Conservation (phyloP, 1,140 invertebrate genomes). For the Scaptomyza hsui region DNA sequence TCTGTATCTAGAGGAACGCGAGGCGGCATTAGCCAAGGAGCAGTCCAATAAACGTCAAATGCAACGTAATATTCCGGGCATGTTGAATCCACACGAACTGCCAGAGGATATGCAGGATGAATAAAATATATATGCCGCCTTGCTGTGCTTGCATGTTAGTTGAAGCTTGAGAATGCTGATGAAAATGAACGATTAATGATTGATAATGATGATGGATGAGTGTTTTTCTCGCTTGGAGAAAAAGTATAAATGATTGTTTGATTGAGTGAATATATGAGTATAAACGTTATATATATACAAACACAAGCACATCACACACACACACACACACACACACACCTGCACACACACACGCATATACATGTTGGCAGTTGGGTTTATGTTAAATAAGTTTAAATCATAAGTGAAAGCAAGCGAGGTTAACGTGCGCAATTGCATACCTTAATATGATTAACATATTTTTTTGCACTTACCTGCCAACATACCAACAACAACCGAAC, state of each 20-base stretch:
- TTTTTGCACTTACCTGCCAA: slow-evolving; percentile 61
- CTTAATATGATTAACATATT: slow-evolving; percentile 80
- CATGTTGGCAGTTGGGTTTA: slow-evolving; percentile 52
- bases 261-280: slow-evolving; percentile 81
- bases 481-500: slow-evolving; percentile 27
- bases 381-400: slow-evolving; percentile 57
- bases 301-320: slow-evolving; percentile 53
- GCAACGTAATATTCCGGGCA: slow-evolving; percentile 97
- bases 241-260: slow-evolving; percentile 81
- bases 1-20: slow-evolving; percentile 97
- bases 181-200: slow-evolving; percentile 46
- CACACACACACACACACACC: slow-evolving; percentile 39
- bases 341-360: slow-evolving; percentile 37
- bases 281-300: slow-evolving; percentile 75
- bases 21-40: slow-evolving; percentile 92
- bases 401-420: slow-evolving; percentile 27
- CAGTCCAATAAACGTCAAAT: slow-evolving; percentile 97
- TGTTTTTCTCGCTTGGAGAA: slow-evolving; percentile 66
- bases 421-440: slow-evolving; percentile 66
- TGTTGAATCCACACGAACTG: slow-evolving; percentile 98
- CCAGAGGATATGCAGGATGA: slow-evolving; percentile 99
- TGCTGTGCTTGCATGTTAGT: slow-evolving; percentile 49
- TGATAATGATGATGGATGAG: slow-evolving; percentile 62
- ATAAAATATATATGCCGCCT: slow-evolving; percentile 63
- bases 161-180: slow-evolving; percentile 63